These are phyloP conservation scores for Chloroceryle inda DNA, from an alignment of 2,797 vertebrate genomes.

Conservation along the genomic window DNA sequence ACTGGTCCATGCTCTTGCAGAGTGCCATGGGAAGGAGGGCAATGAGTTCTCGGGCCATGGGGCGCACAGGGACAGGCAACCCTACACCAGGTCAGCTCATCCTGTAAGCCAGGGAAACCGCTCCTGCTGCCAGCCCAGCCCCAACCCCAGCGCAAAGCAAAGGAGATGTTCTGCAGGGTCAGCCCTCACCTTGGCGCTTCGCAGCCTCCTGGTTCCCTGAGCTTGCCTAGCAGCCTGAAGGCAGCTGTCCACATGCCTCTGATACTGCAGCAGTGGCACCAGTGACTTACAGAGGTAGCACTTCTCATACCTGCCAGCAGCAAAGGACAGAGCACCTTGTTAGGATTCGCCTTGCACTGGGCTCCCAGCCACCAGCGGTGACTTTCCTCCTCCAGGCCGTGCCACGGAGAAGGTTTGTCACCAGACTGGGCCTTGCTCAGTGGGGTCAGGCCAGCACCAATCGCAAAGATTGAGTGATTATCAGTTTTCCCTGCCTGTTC, in stretches of 20 bases:
- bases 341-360: constrained; percentile 52
- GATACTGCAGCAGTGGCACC: constrained; percentile 84
- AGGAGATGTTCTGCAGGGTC: background rate
- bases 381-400: constrained; percentile 59
- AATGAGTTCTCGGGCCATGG: background rate
- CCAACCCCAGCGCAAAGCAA: background rate
- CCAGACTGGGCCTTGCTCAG: constrained; percentile 64
- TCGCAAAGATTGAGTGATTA: constrained; percentile 71
- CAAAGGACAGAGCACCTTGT: constrained; percentile 73
- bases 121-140: constrained; percentile 23
- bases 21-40: background rate
- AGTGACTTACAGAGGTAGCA: constrained; percentile 89
- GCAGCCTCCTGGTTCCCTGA: constrained; percentile 61
- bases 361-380: constrained; percentile 20
- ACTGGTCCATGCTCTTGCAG: background rate
- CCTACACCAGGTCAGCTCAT: constrained; percentile 19
- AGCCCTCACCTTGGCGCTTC: constrained; percentile 75
- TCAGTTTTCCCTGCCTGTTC: constrained; percentile 66
- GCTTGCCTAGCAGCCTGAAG: constrained; percentile 76
- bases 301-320: constrained; percentile 83
- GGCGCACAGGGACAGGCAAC: background rate
- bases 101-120: background rate
- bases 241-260: constrained; percentile 87
- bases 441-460: constrained; percentile 57
- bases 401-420: constrained; percentile 35